Base-by-base conservation (phyloP, 1,140 invertebrate species). In the Harlomillsia oculata region DNA sequence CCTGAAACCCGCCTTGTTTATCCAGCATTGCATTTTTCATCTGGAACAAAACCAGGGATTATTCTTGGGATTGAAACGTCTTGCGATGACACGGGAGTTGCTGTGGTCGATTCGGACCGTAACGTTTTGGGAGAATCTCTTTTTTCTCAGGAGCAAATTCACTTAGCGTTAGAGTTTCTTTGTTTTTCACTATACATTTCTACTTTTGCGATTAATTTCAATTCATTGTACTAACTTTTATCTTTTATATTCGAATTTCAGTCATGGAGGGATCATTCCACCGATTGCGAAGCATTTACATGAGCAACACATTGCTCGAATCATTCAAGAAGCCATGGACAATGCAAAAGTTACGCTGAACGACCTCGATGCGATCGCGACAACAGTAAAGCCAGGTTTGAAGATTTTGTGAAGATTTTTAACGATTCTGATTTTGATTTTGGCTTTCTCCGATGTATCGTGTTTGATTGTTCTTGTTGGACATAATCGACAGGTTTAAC, bases 11-110 rank as follows among this genome's bases (percentile, higher is more conserved):
- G n/a, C n/a, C n/a, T n/a, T n/a, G n/a, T n/a, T n/a, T n/a, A n/a
- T 11, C 28, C 45, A 37, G 30, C 26, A 1, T 5, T 50, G 11
- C 20, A 32, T 20, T 50, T 26, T 20, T 37, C 48, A 0, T 39
- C 48, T 39, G 48, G 29, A 44, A 53, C n/a, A 14, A 41, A 51
- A 26, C 36, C 54, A n/a, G 56, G 63, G 1, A 30, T 74, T 53
- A 74, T 93, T 40, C 72, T 97, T 57, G 95, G 94, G 8, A 96
- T 98, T 63, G 95, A 98, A 80, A 95, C 91, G n/a, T 97, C 92
- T 64, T 97, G 92, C 73, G 95, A 98, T 77, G 95, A 98, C 70
- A 97, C 94, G 3, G 93, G 89, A 45, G 84, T 84, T 67, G 93
- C 89, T 41, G 78, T 98, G 66, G 82, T 97, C 2, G 76, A 85